Evolutionary conservation across 1,140 invertebrate genomes (phyloP).

Genomic region (Rhyzopertha dominica): DNA sequence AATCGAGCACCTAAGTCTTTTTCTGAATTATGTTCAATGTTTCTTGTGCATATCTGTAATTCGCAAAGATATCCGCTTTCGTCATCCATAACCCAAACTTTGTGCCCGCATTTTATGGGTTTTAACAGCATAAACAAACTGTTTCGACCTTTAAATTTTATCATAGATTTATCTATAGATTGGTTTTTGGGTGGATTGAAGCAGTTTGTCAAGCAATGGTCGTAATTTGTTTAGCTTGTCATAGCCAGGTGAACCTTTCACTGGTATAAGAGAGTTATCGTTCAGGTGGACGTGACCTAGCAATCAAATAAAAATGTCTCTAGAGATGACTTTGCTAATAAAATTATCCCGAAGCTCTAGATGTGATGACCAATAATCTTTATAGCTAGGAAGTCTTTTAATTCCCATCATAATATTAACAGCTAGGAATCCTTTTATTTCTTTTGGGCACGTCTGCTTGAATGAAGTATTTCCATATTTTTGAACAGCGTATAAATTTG

Average conservation of each 20-base stretch:
- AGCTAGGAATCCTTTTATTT: neutral
- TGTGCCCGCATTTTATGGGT: conserved; percentile 1
- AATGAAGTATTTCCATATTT: neutral
- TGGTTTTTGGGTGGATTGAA: neutral
- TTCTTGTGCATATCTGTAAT: too few species aligned
- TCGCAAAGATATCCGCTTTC: too few species aligned
- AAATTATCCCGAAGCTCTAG: neutral
- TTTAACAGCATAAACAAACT: neutral
- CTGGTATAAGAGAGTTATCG: neutral
- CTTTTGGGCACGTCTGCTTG: neutral
- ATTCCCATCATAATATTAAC: conserved; percentile 4
- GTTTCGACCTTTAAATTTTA: conserved; percentile 5
- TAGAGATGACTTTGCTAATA: neutral
- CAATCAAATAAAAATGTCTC: neutral
- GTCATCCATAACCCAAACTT: neutral
- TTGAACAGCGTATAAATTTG: conserved; percentile 1
- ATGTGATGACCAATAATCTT: conserved; percentile 6
- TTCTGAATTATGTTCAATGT: too few species aligned
- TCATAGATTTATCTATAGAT: conserved; percentile 5
- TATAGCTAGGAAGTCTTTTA: conserved; percentile 7
- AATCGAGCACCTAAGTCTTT: conserved; percentile 38
- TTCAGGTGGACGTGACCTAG: neutral
- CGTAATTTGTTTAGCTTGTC: conserved; percentile 1
- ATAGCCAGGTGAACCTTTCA: neutral
- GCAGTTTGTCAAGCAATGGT: neutral